Percentiles rank a stretch among this genome's conserved stretches.
These are phyloP conservation scores for Falco punctatus DNA, from an alignment of 2,113 vertebrate genomes.

Conservation along the genomic window DNA sequence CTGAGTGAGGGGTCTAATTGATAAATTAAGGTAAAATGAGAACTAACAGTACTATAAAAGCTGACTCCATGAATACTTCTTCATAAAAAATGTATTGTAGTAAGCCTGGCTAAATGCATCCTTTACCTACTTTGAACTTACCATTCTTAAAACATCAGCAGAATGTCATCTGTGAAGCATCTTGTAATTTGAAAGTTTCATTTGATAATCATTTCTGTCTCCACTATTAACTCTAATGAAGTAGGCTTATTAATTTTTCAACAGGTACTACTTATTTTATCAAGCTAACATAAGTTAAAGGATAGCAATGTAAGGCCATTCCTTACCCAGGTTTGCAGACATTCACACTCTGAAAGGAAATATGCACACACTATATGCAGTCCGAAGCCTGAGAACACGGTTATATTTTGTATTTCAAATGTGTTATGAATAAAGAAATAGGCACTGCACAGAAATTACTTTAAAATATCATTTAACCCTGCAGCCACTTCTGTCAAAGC, in stretches of 20 bases:
- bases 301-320: background rate
- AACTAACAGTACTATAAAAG: background rate
- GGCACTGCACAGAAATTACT: background rate
- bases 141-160: background rate
- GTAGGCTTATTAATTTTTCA: background rate
- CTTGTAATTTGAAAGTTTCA: background rate
- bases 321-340: background rate
- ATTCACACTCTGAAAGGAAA: background rate
- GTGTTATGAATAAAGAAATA: background rate
- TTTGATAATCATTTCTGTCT: background rate
- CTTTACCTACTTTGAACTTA: background rate
- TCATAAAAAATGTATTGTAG: background rate
- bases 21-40: background rate
- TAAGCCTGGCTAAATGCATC: background rate
- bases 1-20: accelerated
- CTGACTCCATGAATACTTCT: background rate
- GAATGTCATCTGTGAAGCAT: background rate
- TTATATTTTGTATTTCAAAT: background rate
- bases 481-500: accelerated
- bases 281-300: background rate
- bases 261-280: background rate
- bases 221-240: conserved; percentile 1
- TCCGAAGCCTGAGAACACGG: background rate
- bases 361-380: accelerated
- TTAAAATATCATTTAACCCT: background rate